Evolutionary conservation across 2,888 invertebrate species (phyloP).

Genomic region (Noctuana brunneofusca): DNA sequence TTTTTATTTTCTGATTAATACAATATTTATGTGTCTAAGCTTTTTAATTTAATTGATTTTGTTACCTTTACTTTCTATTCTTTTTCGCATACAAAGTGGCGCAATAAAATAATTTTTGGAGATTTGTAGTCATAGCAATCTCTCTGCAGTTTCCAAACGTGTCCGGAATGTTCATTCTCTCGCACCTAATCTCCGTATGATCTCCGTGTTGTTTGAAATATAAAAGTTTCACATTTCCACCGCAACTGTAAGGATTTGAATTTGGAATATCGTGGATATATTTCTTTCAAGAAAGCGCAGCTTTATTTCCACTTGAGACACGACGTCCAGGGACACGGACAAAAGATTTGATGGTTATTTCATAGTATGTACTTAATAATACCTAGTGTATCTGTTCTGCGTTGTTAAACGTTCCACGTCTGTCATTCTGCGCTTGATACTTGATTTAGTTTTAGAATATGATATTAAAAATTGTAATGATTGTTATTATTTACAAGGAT

Average conservation of each 20-base stretch:
- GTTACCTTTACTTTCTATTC: too few species aligned
- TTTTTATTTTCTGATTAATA: too few species aligned
- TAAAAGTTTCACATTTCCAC: constrained; percentile 43
- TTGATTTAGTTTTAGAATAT: too few species aligned
- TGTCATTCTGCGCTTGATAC: constrained; percentile 2
- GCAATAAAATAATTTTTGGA: too few species aligned
- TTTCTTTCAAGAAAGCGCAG: constrained; percentile 41
- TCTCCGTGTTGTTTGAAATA: constrained; percentile 14
- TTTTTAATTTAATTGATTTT: too few species aligned
- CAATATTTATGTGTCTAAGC: too few species aligned
- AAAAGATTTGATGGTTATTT: constrained; percentile 39
- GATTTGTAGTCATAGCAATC: too few species aligned
- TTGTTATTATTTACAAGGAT: background rate
- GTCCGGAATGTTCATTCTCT: constrained; percentile 37
- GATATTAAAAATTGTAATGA: background rate
- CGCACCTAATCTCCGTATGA: background rate
- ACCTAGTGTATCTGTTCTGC: too few species aligned
- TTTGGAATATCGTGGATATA: constrained; percentile 53
- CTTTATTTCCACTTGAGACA: constrained; percentile 54
- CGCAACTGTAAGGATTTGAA: constrained; percentile 50
- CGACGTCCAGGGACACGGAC: constrained; percentile 37
- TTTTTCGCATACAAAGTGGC: too few species aligned
- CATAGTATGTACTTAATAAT: too few species aligned
- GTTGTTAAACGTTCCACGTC: constrained; percentile 8
- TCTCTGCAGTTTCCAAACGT: constrained; percentile 8